Conservation (phyloP, 2,113 vertebrate genomes). For the Dromas ardeola region DNA sequence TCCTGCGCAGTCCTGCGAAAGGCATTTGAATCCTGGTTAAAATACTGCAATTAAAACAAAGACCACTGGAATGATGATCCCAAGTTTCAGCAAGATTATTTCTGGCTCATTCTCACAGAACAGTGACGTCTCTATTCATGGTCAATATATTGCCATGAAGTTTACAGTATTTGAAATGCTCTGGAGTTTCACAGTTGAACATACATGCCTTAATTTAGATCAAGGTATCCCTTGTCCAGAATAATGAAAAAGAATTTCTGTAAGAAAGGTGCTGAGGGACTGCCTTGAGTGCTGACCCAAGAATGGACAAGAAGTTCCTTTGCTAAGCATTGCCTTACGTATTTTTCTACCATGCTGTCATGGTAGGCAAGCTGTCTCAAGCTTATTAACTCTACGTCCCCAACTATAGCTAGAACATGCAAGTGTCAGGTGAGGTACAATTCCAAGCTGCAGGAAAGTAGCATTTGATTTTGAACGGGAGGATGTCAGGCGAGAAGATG, state of each 20-base stretch:
- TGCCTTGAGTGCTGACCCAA: background rate
- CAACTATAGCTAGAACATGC: fast-evolving
- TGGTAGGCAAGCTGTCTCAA: background rate
- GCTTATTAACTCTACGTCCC: background rate
- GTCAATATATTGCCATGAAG: background rate
- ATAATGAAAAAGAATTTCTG: background rate
- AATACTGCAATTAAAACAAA: background rate
- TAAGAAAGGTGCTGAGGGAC: background rate
- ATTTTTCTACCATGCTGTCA: background rate
- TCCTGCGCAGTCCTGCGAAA: background rate
- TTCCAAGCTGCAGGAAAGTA: background rate
- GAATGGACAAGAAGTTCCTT: background rate
- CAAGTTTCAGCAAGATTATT: background rate
- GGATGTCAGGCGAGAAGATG: background rate
- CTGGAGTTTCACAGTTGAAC: background rate
- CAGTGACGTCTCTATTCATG: background rate
- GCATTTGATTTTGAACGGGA: background rate
- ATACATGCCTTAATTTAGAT: background rate
- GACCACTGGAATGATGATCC: background rate
- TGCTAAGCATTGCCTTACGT: background rate
- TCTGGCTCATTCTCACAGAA: background rate
- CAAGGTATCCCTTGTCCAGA: background rate
- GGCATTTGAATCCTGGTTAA: background rate
- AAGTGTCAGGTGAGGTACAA: background rate
- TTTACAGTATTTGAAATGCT: background rate